Percentiles rank a stretch among this genome's conserved stretches.
phyloP scores from a whole-genome alignment of 2,113 vertebrate species.

The Bubo scandiacus region DNA sequence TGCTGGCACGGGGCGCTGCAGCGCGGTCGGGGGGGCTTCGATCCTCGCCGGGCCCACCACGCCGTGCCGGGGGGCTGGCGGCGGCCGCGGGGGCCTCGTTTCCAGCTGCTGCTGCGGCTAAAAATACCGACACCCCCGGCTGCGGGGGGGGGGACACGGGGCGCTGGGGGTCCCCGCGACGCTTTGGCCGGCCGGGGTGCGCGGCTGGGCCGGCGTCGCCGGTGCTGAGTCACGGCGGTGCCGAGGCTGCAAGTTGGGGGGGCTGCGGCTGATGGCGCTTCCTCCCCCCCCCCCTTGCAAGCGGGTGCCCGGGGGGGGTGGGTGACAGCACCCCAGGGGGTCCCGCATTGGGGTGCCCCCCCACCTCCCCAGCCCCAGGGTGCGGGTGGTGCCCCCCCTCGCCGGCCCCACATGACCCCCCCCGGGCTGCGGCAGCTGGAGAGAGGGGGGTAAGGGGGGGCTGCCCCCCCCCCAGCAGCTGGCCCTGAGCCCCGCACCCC shows the following conservation, averaged over 20 bases:
- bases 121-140: neutral
- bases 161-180: neutral
- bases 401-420: neutral
- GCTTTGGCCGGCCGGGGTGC: rapidly evolving
- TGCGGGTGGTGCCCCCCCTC: no score
- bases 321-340: neutral
- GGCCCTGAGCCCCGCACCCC: neutral
- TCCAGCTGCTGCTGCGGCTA: neutral
- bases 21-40: no score
- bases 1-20: no score
- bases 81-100: neutral
- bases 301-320: no score
- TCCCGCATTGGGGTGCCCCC: no score
- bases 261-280: neutral
- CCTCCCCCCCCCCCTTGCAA: neutral
- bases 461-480: neutral
- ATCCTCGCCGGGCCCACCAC: neutral
- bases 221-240: conserved; percentile 11
- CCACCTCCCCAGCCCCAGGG: no score
- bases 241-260: no score
- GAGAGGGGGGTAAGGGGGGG: neutral
- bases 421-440: no score
- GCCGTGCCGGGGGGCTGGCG: neutral
- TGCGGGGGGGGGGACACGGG: rapidly evolving
- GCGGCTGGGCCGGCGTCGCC: neutral